These are phyloP conservation scores for Brienomyrus brachyistius DNA, from an alignment of 2,113 vertebrate genomes.

Conservation along the genomic window DNA sequence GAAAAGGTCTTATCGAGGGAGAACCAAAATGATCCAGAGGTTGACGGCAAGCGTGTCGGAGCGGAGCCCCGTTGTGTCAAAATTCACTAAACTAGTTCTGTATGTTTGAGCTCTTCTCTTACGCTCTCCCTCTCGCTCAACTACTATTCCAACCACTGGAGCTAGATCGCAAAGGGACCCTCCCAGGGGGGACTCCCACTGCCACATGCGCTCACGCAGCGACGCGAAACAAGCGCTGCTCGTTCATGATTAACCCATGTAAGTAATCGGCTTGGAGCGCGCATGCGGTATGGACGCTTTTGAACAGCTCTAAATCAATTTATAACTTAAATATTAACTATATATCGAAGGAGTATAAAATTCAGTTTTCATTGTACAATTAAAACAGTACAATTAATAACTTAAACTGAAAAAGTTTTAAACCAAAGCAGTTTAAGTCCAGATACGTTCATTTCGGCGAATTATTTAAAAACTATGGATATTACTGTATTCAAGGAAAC, in stretches of 20 bases:
- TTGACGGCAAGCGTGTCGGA: constrained; percentile 18
- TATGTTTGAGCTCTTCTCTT: constrained; percentile 23
- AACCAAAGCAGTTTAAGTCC: neutral
- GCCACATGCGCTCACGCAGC: constrained; percentile 22
- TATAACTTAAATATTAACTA: neutral
- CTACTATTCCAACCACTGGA: constrained; percentile 23
- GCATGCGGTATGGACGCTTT: neutral
- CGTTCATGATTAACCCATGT: neutral
- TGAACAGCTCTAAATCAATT: neutral
- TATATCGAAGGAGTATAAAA: neutral
- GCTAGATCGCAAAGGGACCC: constrained; percentile 28
- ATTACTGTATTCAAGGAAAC: neutral
- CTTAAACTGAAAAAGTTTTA: neutral
- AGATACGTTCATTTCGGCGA: neutral
- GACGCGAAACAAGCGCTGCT: constrained; percentile 3
- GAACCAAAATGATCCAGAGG: constrained; percentile 27
- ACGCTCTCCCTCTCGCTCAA: constrained; percentile 18
- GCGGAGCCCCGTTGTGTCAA: constrained; percentile 26
- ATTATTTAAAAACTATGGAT: neutral
- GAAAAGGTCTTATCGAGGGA: constrained; percentile 8
- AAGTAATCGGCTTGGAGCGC: neutral
- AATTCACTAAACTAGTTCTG: constrained; percentile 31
- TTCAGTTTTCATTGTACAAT: neutral
- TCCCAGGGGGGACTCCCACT: constrained; percentile 32
- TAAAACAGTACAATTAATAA: neutral